Evolutionary conservation across 2,888 invertebrate genomes (phyloP), one percentile per base, ranked within the genome.

Genomic region (Calameuta filiformis): DNA sequence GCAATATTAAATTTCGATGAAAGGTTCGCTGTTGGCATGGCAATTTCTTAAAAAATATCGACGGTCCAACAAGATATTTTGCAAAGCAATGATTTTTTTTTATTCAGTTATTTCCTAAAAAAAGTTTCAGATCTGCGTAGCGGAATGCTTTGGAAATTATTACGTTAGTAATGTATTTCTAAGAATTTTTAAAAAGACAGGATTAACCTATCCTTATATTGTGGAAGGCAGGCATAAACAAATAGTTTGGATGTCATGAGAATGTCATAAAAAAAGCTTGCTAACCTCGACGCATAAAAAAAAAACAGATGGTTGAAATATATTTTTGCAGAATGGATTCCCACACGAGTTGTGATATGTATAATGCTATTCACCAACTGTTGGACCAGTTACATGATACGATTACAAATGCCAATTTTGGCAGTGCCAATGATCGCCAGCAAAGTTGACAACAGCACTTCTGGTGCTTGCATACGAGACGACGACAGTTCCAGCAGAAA

Each of bases 281-380:
- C 12, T 4, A 15, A 40, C 1, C 15, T 15, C 12, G 37, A 37
- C 4, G 4, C 12, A 37, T 3, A 37, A 37, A 37, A 4, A 37
- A 4, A 12, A 37, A 37, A 37, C 11, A 37, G 12, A 37, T 12
- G 12, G 3, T 37, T 12, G 37, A 37, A 12, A 37, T 40, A 15
- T 40, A 4, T 76, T 86, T 76, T 86, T 84, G 3, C 85, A 93
- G 93, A 86, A 84, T 92, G 90, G 85, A 88, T 94, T 73, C 94
- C 94, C n/a, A 92, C 92, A 79, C 92, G 94, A 75, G 88, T 93
- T 12, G 85, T 93, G 79, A 91, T 94, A 56, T 95, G 93, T 73
- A 82, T 95, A 71, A 96, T 96, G 96, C 90, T 96, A 83, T 95
- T 96, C 89, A 94, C 95, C 79, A 94, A 95, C 81, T 95, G 95